Evolutionary conservation across 2,797 vertebrate species (phyloP).

Genomic region (Spondyliosoma cantharus): DNA sequence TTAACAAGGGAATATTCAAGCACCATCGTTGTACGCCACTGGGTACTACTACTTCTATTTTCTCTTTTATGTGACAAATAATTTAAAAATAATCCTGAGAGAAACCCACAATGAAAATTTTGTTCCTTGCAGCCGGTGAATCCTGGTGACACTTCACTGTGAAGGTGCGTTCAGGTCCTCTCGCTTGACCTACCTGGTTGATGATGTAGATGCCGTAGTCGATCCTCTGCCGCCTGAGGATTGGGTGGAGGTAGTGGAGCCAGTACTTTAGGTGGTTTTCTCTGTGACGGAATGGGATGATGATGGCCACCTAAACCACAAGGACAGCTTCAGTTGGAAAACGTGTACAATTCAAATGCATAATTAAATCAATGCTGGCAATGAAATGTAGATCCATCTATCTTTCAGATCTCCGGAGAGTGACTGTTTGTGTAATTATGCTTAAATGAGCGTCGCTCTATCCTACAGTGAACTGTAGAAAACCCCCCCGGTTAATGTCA

Average conservation of each 20-base stretch:
- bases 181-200: slow-evolving; percentile 88
- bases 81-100: not conserved
- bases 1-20: not conserved
- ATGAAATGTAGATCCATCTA: not conserved
- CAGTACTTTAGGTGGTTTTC: slow-evolving; percentile 98
- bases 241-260: slow-evolving; percentile 98
- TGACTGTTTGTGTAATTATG: slow-evolving; percentile 4
- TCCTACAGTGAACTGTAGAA: not conserved
- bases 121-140: not conserved
- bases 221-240: slow-evolving; percentile 95
- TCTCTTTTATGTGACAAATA: not conserved
- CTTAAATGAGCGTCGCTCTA: slow-evolving; percentile 11
- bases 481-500: slow-evolving; percentile 27
- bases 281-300: slow-evolving; percentile 97
- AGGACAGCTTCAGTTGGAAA: not conserved
- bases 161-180: not conserved
- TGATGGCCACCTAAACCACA: slow-evolving; percentile 89
- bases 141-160: not conserved
- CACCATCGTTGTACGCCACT: not conserved
- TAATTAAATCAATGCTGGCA: not conserved
- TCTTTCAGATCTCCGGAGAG: not conserved
- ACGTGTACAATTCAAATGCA: not conserved
- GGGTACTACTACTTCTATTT: too few species aligned
- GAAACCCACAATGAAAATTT: too few species aligned
- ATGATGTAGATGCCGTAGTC: slow-evolving; percentile 97